phyloP scores from a whole-genome alignment of 2,113 vertebrate genomes.

The Lagopus leucura region DNA sequence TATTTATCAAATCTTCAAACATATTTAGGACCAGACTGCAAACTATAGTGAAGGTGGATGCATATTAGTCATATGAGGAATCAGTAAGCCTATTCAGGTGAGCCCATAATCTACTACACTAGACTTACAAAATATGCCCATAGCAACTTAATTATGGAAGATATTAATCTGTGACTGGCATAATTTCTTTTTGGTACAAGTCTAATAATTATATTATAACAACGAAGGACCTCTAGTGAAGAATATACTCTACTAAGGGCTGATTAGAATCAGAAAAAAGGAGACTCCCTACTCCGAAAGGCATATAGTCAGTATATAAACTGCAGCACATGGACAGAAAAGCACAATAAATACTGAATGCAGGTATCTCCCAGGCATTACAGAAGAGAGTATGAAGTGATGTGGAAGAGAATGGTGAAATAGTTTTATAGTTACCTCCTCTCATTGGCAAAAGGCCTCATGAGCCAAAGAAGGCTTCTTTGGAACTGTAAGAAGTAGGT shows the following conservation, averaged over 20 bases:
- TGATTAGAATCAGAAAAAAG: background rate
- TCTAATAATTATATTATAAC: background rate
- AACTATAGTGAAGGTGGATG: background rate
- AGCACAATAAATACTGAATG: background rate
- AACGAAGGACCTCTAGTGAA: background rate
- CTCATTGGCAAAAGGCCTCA: background rate
- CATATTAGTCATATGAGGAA: background rate
- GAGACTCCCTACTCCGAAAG: background rate
- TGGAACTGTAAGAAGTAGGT: background rate
- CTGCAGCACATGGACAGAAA: background rate
- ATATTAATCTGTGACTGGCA: background rate
- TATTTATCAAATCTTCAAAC: background rate
- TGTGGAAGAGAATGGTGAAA: background rate
- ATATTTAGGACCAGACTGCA: background rate
- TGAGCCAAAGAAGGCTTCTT: background rate
- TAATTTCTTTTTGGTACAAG: background rate
- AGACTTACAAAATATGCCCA: background rate
- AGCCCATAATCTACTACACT: background rate
- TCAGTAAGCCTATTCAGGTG: background rate
- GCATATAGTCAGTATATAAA: background rate
- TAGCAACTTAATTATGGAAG: background rate
- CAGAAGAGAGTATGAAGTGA: background rate
- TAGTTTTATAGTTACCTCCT: background rate
- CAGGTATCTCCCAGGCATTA: background rate
- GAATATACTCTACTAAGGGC: background rate